Conservation (phyloP, 2,113 vertebrate species). For the Aspidoscelis tigris region DNA sequence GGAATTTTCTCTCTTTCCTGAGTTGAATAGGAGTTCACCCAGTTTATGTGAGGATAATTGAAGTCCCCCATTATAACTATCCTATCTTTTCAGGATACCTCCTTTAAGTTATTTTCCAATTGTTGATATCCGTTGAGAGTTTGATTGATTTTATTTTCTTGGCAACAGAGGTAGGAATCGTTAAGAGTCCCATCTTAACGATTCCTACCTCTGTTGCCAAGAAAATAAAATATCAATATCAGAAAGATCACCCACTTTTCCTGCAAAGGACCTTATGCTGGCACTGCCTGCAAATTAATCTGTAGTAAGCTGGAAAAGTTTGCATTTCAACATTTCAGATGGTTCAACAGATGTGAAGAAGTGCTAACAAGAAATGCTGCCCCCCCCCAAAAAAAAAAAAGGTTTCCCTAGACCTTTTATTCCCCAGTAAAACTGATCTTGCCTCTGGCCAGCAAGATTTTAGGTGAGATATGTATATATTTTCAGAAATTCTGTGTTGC, state of each 20-base stretch:
- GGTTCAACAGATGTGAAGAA: background rate
- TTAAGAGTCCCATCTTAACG: too few relatives aligned
- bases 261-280: conserved; percentile 52
- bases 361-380: background rate
- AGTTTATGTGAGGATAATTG: too few relatives aligned
- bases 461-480: background rate
- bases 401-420: background rate
- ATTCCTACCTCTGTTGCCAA: conserved; percentile 60
- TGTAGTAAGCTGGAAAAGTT: conserved; percentile 24
- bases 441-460: background rate
- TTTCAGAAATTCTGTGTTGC: conserved; percentile 26
- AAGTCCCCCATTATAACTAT: too few relatives aligned
- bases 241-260: conserved; percentile 56
- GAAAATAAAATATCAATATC: conserved; percentile 59
- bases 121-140: too few relatives aligned
- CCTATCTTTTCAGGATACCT: too few relatives aligned
- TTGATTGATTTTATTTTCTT: conserved; percentile 54
- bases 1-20: too few relatives aligned
- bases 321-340: conserved; percentile 29
- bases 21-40: too few relatives aligned
- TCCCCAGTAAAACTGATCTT: background rate
- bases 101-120: too few relatives aligned
- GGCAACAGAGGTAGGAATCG: conserved; percentile 57
- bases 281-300: conserved; percentile 50
- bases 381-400: conserved; percentile 7